Percentiles rank a stretch among this genome's conserved stretches.
phyloP scores from a whole-genome alignment of 1,140 invertebrate genomes.

The Pogonomyrmex californicus region DNA sequence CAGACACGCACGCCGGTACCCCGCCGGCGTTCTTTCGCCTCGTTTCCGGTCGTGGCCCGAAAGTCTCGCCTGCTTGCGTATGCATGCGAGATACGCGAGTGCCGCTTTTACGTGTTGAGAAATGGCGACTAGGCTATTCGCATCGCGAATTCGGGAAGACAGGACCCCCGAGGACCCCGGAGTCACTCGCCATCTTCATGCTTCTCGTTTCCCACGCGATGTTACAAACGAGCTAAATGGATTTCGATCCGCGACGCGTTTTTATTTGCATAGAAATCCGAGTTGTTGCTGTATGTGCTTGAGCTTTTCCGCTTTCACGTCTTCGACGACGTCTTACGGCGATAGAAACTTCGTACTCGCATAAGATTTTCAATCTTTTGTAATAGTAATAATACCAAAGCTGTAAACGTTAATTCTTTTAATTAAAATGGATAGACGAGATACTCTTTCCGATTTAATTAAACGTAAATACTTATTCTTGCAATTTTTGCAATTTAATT shows the following conservation, averaged over 20 bases:
- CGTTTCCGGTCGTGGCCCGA: constrained; percentile 24
- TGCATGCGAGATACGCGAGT: constrained; percentile 61
- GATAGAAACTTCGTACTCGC: not conserved
- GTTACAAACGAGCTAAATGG: constrained; percentile 49
- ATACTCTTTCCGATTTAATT: not conserved
- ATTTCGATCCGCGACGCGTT: constrained; percentile 48
- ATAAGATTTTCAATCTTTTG: not conserved
- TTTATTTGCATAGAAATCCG: constrained; percentile 55
- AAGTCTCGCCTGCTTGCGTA: constrained; percentile 45
- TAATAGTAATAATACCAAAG: not conserved
- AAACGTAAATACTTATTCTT: not conserved
- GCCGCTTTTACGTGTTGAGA: constrained; percentile 55
- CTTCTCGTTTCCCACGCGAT: constrained; percentile 34
- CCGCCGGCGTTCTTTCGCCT: constrained; percentile 19
- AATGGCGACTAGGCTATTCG: constrained; percentile 54
- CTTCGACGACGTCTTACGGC: not conserved
- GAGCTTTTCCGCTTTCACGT: constrained; percentile 2
- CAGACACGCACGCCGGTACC: constrained; percentile 52
- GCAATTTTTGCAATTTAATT: not conserved
- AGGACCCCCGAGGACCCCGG: not conserved
- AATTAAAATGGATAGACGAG: not conserved
- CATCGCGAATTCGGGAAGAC: constrained; percentile 53
- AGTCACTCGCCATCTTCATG: constrained; percentile 1
- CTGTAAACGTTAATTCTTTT: not conserved
- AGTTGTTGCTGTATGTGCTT: not conserved